Evolutionary conservation across 2,797 vertebrate species (phyloP).

Genomic region (Molossus molossus): DNA sequence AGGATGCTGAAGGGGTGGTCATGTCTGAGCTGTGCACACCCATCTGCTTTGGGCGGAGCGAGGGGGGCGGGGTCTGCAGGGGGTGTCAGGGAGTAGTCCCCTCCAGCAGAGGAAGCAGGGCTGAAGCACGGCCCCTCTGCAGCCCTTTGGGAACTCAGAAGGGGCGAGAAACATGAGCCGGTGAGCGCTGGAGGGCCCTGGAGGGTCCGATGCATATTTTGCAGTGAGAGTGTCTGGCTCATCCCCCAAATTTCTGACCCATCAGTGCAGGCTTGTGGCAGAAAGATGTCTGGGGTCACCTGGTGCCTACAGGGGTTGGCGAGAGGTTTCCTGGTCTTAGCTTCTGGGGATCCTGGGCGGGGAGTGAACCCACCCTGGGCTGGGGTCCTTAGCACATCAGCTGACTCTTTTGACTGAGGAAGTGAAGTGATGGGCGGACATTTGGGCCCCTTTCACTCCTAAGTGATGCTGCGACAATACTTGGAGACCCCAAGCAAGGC

Average conservation of each 20-base stretch:
- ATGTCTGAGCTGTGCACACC: background rate
- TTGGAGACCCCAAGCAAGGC: background rate
- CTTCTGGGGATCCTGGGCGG: background rate
- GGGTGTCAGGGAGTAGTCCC: background rate
- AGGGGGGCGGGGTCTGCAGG: too few species aligned
- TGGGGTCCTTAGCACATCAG: background rate
- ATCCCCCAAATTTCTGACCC: background rate
- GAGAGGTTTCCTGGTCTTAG: background rate
- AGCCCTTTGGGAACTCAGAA: background rate
- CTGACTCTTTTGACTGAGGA: background rate
- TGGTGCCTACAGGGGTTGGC: background rate
- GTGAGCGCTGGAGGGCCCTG: background rate
- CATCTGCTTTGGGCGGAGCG: background rate
- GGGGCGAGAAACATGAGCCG: background rate
- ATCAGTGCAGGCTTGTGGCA: background rate
- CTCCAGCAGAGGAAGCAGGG: background rate
- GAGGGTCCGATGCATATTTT: background rate
- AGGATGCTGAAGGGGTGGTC: background rate
- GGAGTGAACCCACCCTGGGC: background rate
- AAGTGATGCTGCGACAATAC: background rate
- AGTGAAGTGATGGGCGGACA: background rate
- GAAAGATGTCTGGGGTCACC: background rate
- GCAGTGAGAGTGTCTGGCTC: background rate
- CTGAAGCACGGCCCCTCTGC: fast-evolving
- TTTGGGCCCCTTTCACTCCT: background rate